Percentiles rank a stretch among this genome's conserved stretches.
Conservation (phyloP, 2,888 invertebrate genomes). For the Copidosoma aretas region DNA sequence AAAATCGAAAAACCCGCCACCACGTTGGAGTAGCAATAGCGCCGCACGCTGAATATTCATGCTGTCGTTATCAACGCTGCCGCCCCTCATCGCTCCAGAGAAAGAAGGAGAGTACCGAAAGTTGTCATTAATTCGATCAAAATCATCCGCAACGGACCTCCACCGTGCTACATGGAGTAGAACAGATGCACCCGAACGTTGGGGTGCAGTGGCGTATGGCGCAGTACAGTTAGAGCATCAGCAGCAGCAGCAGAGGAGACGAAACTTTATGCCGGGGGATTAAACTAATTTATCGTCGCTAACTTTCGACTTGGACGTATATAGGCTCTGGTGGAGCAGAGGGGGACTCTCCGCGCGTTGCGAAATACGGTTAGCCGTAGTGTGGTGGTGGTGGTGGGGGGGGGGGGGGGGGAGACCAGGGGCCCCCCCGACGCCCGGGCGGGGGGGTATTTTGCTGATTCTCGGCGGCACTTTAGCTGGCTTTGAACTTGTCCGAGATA, state of each 20-base stretch:
- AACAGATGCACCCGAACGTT: background rate
- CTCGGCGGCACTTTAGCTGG: too few relatives aligned
- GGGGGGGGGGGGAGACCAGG: background rate
- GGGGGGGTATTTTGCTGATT: conserved; percentile 39
- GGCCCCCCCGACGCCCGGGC: too few relatives aligned
- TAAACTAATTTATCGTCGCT: conserved; percentile 40
- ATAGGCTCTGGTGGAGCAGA: background rate
- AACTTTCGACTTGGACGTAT: conserved; percentile 35
- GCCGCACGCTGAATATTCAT: conserved; percentile 21
- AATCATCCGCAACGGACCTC: background rate
- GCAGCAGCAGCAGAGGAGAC: background rate
- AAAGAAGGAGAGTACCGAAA: conserved; percentile 25
- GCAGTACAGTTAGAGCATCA: background rate
- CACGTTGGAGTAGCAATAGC: background rate
- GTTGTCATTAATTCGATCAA: conserved; percentile 7
- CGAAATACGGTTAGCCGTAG: conserved; percentile 31
- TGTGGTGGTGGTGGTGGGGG: background rate
- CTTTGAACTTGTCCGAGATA: conserved; percentile 25
- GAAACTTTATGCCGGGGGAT: conserved; percentile 36
- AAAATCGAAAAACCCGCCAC: background rate
- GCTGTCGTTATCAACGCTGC: too few relatives aligned
- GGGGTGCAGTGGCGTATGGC: background rate
- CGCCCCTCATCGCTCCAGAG: background rate
- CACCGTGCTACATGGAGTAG: background rate
- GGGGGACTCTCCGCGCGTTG: conserved; percentile 1